Conservation (phyloP, 1,140 invertebrate genomes). For the Contarinia nasturtii region DNA sequence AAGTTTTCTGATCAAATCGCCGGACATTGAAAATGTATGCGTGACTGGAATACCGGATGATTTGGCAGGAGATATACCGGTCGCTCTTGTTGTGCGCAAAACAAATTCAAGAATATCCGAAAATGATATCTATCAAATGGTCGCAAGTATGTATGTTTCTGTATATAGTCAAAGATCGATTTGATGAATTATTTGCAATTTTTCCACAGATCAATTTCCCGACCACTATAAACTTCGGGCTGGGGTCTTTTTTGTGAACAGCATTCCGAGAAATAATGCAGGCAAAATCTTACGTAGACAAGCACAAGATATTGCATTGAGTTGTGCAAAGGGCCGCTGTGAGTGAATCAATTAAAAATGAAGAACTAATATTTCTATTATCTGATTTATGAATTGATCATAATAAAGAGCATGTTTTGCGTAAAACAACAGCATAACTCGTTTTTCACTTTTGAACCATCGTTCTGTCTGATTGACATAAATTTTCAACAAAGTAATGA, state of each 20-base stretch:
- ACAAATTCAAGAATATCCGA: constrained; percentile 14
- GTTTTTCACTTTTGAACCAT: too few species aligned
- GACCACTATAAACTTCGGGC: constrained; percentile 29
- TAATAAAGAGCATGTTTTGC: too few species aligned
- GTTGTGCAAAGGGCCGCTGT: too few species aligned
- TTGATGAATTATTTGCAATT: too few species aligned
- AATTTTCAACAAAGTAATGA: too few species aligned
- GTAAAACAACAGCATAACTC: too few species aligned
- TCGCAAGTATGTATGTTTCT: constrained; percentile 9
- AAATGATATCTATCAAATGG: constrained; percentile 19
- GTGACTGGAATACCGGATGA: constrained; percentile 22
- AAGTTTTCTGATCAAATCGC: constrained; percentile 15
- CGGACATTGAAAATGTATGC: constrained; percentile 18
- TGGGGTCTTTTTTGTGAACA: constrained; percentile 34
- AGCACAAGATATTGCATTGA: constrained; percentile 18
- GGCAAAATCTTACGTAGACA: constrained; percentile 39
- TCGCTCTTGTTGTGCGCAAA: constrained; percentile 17
- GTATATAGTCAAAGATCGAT: too few species aligned
- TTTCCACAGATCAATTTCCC: constrained; percentile 17
- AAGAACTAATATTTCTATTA: too few species aligned
- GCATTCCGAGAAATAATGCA: constrained; percentile 36
- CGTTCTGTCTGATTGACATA: too few species aligned
- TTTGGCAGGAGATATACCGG: constrained; percentile 17
- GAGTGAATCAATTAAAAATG: too few species aligned
- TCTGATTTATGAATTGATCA: too few species aligned